Evolutionary conservation across 2,888 invertebrate species (phyloP), one percentile per base, ranked within the genome.

Genomic region (Melanotus villosus): DNA sequence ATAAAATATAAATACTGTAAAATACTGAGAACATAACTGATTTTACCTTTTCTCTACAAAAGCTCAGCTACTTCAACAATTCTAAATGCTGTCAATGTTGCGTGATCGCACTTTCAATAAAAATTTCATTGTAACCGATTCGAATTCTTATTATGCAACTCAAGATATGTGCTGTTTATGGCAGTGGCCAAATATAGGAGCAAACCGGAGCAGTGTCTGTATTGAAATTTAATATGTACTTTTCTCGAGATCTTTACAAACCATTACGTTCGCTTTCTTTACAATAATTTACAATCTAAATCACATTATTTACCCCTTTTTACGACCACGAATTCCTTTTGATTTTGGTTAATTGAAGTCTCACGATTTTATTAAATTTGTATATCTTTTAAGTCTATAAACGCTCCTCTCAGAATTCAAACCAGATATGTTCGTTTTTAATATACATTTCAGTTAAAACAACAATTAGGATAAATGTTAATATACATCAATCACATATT

Each of bases 161-260:
- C 30, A 72, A 64, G 71, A 73, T 71, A 73, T 73, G 73, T 73
- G 73, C 68, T 62, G 56, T 60, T 54, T 66, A 70, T 78, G 83
- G 83, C 83, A 83, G 83, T 84, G 83, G 82, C 83, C 81, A 82
- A 81, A 77, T 75, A 56, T 68, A 64, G 68, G 70, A 73, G 66
- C 60, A 73, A 73, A 73, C 26, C 26, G 26, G 26, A 26, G 26
- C 26, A 68, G 76, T 72, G 68, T 77, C 82, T 84, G 84, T 84
- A 84, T 83, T 83, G 84, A 83, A 84, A 84, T 83, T 83, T 81
- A 83, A 43, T 54, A 41, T 77, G 71, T 50, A 41, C 43, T 12
- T 26, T 5, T 26, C 21, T 59, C 10, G 16, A 23, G 4, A 12
- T n/a, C 41, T 5, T 10, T 23, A 26, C 26, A 26, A 7, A n/a